Evolutionary conservation across 2,888 invertebrate species (phyloP).

Genomic region (Oligia strigilis): DNA sequence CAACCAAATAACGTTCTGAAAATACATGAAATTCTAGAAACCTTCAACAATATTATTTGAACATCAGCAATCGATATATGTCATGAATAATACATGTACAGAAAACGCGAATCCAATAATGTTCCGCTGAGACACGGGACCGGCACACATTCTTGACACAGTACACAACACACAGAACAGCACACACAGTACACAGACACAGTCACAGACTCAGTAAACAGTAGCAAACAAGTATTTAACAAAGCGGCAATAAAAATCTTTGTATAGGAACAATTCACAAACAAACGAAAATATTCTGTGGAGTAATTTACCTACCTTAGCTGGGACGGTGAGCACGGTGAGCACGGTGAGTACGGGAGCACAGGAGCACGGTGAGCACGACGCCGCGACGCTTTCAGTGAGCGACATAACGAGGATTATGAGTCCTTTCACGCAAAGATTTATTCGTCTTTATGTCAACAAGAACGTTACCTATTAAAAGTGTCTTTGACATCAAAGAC

Average conservation of each 20-base stretch:
- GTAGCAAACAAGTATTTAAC: constrained; percentile 38
- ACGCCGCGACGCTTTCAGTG: constrained; percentile 18
- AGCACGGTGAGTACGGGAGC: not conserved
- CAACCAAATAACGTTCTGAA: constrained; percentile 4
- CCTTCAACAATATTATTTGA: constrained; percentile 39
- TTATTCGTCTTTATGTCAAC: constrained; percentile 51
- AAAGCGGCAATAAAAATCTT: constrained; percentile 51
- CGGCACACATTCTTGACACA: constrained; percentile 11
- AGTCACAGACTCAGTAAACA: not conserved
- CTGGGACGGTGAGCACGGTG: constrained; percentile 21
- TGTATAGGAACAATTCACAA: constrained; percentile 8
- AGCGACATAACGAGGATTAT: constrained; percentile 40
- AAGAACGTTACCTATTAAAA: constrained; percentile 36
- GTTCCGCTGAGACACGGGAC: constrained; percentile 1
- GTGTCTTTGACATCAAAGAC: constrained; percentile 33
- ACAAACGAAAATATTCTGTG: constrained; percentile 30
- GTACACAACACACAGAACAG: not conserved
- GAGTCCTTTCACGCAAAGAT: constrained; percentile 29
- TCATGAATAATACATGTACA: constrained; percentile 43
- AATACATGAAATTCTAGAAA: constrained; percentile 10
- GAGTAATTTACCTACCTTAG: constrained; percentile 43
- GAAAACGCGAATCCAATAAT: constrained; percentile 49
- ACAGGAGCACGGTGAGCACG: not conserved
- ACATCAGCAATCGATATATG: constrained; percentile 49
- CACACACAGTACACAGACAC: not conserved